phyloP scores from a whole-genome alignment of 2,797 vertebrate species.

The Echiichthys vipera region DNA sequence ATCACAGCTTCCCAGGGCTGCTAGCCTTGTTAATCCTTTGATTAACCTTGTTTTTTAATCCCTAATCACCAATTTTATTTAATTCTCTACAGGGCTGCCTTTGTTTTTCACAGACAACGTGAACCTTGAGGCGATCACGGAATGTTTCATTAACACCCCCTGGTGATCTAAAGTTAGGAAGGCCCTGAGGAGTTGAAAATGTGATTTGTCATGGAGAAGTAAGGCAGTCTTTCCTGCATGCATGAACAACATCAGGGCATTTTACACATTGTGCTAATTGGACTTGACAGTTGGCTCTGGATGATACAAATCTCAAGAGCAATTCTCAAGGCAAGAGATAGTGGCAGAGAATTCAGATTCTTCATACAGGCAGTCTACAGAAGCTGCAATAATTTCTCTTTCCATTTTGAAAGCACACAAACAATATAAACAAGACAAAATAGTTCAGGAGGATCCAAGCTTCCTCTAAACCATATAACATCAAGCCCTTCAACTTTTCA shows the following conservation, averaged over 20 bases:
- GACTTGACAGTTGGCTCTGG: constrained; percentile 14
- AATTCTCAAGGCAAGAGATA: neutral
- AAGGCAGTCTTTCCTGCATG: neutral
- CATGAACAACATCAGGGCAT: neutral
- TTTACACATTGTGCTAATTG: constrained; percentile 14
- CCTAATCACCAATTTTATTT: neutral
- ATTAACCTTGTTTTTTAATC: constrained; percentile 5
- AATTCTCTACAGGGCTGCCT: neutral
- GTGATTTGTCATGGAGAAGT: neutral
- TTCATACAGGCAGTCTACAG: neutral
- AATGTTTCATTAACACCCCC: neutral
- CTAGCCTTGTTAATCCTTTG: neutral
- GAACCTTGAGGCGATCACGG: neutral
- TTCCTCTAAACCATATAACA: neutral
- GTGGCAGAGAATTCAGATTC: neutral
- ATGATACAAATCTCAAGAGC: constrained; percentile 14
- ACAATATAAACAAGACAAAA: neutral
- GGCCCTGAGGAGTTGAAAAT: neutral
- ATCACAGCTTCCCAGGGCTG: neutral
- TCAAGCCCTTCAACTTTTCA: neutral
- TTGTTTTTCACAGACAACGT: neutral
- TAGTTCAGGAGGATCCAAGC: neutral
- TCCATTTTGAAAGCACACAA: neutral
- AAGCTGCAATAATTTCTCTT: neutral
- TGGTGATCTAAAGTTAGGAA: neutral